A percentile compares a stretch with the other conserved stretches of the same genome.
phyloP scores from a whole-genome alignment of 1,140 invertebrate species.

The Portunus trituberculatus region DNA sequence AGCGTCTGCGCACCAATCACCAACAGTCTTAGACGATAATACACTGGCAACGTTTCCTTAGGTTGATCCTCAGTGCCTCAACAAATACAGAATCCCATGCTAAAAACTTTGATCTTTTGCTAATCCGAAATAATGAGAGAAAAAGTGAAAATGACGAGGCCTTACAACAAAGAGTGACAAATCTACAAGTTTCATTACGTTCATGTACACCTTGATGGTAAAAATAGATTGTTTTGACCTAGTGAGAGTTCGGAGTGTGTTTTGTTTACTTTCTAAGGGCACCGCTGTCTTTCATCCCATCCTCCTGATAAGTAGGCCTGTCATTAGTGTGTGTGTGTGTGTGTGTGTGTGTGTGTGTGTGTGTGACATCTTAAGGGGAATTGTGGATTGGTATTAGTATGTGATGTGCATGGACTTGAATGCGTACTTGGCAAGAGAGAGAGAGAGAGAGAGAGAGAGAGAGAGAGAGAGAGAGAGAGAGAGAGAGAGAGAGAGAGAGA shows the following conservation, averaged over 20 bases:
- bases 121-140: no score
- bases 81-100: background rate
- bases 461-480: no score
- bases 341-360: no score
- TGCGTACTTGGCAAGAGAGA: no score
- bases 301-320: no score
- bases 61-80: background rate
- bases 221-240: background rate
- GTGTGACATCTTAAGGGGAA: no score
- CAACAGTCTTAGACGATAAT: background rate
- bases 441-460: no score
- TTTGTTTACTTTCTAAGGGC: background rate
- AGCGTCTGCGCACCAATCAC: slow-evolving; percentile 52
- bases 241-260: background rate
- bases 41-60: background rate
- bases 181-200: background rate
- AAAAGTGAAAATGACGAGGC: background rate
- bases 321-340: no score
- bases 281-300: no score
- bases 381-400: no score
- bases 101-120: background rate
- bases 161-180: background rate
- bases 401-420: no score
- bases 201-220: background rate
- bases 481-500: background rate